A percentile compares a stretch with the other conserved stretches of the same genome.
These are phyloP conservation scores for Orthosia gothica DNA, from an alignment of 2,888 invertebrate genomes.

Conservation along the genomic window DNA sequence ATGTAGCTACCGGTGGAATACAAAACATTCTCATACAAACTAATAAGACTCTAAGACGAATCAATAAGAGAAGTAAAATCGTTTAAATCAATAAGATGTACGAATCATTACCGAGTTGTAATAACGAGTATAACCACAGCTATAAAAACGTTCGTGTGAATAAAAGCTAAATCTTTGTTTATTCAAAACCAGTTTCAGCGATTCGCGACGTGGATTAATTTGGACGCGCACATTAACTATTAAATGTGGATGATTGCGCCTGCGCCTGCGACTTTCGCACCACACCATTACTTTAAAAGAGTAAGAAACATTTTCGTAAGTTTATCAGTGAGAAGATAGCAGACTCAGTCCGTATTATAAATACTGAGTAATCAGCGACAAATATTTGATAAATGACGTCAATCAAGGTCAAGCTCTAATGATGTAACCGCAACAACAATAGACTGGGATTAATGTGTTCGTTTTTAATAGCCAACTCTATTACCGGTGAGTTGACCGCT, in stretches of 20 bases:
- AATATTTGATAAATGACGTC: constrained; percentile 80
- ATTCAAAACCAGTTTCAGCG: constrained; percentile 65
- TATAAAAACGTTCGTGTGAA: constrained; percentile 49
- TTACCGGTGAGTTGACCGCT: constrained; percentile 60
- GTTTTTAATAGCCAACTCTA: constrained; percentile 73
- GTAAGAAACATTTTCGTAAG: constrained; percentile 26
- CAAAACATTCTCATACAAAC: constrained; percentile 35
- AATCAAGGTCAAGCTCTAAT: constrained; percentile 82
- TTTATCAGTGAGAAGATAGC: constrained; percentile 22
- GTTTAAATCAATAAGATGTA: constrained; percentile 30
- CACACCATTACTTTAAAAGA: constrained; percentile 15
- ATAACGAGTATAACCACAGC: constrained; percentile 30
- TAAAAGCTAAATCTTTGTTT: constrained; percentile 65
- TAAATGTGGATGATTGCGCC: constrained; percentile 51
- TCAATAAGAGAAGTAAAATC: constrained; percentile 30
- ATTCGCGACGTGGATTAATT: constrained; percentile 65
- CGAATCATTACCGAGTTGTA: constrained; percentile 32
- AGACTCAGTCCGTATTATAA: constrained; percentile 59
- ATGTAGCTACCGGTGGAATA: constrained; percentile 35
- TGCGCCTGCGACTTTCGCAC: constrained; percentile 13
- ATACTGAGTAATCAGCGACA: constrained; percentile 75
- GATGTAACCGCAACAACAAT: constrained; percentile 85
- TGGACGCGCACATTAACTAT: constrained; percentile 51
- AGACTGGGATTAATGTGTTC: constrained; percentile 76
- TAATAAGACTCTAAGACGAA: constrained; percentile 62